Evolutionary conservation across 2,797 vertebrate genomes (phyloP).

Genomic region (Gila robusta): DNA sequence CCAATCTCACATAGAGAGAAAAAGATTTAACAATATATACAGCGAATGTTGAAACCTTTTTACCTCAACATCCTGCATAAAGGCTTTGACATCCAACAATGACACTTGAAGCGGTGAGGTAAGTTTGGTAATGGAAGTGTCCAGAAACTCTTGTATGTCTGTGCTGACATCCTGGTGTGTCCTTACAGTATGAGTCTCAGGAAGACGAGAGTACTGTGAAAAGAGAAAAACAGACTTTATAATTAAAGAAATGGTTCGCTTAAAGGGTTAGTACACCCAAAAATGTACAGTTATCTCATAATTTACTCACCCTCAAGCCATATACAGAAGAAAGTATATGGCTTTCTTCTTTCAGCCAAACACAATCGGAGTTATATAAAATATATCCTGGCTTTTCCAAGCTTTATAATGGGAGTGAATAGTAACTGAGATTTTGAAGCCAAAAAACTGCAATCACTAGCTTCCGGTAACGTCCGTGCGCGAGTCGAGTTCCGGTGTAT

Average conservation of each 20-base stretch:
- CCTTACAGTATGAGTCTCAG: constrained; percentile 82
- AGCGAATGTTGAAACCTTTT: not conserved
- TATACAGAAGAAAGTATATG: too few species aligned
- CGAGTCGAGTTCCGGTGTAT: too few species aligned
- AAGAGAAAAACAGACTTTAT: constrained; percentile 2
- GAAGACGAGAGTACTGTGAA: constrained; percentile 86
- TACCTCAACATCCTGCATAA: constrained; percentile 93
- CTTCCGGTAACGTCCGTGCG: too few species aligned
- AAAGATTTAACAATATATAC: not conserved
- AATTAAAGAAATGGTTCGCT: constrained; percentile 63
- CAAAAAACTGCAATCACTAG: too few species aligned
- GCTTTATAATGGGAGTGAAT: too few species aligned
- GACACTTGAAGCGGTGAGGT: constrained; percentile 87
- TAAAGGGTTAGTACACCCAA: too few species aligned
- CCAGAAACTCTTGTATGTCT: constrained; percentile 86
- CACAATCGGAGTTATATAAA: too few species aligned
- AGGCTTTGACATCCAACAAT: constrained; percentile 88
- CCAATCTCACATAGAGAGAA: not conserved
- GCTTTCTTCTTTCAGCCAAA: too few species aligned
- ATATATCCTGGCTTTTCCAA: too few species aligned
- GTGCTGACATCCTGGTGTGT: constrained; percentile 87
- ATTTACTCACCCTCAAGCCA: too few species aligned
- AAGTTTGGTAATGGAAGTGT: constrained; percentile 88
- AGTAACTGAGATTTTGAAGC: too few species aligned
- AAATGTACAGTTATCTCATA: too few species aligned